phyloP scores from a whole-genome alignment of 2,888 invertebrate genomes.

The Coenonympha arcania region DNA sequence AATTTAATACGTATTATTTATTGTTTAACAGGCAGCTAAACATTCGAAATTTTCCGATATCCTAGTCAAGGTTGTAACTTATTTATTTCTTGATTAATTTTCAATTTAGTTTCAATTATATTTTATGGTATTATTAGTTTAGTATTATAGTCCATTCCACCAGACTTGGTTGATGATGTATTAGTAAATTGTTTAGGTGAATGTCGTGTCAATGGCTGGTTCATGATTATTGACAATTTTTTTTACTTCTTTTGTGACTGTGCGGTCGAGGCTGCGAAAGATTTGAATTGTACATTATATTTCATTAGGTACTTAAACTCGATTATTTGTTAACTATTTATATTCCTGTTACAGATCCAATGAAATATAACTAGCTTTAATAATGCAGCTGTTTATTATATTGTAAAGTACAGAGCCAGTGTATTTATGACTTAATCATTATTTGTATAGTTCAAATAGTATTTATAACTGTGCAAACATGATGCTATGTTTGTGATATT shows the following conservation, averaged over 20 bases:
- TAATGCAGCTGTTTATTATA: constrained; percentile 68
- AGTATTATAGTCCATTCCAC: constrained; percentile 60
- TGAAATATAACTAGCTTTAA: constrained; percentile 68
- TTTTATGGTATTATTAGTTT: constrained; percentile 36
- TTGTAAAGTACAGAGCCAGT: constrained; percentile 71
- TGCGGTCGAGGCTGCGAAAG: constrained; percentile 45
- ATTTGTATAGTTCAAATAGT: constrained; percentile 73
- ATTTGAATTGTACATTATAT: constrained; percentile 47
- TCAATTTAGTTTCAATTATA: constrained; percentile 54
- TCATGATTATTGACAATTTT: constrained; percentile 27
- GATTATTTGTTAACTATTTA: constrained; percentile 73
- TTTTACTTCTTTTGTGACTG: constrained; percentile 20
- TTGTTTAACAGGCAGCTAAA: constrained; percentile 49
- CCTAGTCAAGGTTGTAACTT: constrained; percentile 70
- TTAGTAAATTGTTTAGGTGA: constrained; percentile 57
- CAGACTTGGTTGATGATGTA: constrained; percentile 41
- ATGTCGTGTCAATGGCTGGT: constrained; percentile 30
- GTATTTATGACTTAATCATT: constrained; percentile 72
- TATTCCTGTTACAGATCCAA: constrained; percentile 68
- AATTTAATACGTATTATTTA: constrained; percentile 68
- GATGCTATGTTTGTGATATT: constrained; percentile 64
- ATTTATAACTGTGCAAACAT: constrained; percentile 67
- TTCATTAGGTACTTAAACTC: constrained; percentile 62
- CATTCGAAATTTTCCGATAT: constrained; percentile 66
- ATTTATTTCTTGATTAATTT: constrained; percentile 59